Conservation (phyloP, 2,888 invertebrate species). For the Melipona bicolor region DNA sequence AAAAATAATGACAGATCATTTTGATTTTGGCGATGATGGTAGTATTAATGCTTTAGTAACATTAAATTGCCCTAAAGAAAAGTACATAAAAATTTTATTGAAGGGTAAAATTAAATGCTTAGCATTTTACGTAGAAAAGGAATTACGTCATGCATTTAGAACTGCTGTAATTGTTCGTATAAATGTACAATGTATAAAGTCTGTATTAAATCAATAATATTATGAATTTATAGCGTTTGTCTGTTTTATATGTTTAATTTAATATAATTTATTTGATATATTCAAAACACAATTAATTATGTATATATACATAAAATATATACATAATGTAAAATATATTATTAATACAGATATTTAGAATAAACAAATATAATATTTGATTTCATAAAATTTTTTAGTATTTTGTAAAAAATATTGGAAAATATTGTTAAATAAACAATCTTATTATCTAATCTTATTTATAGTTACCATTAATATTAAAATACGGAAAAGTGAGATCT, state of each 20-base stretch:
- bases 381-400: not conserved
- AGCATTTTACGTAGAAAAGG: conserved; percentile 73
- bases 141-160: conserved; percentile 74
- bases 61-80: conserved; percentile 87
- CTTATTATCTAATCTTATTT: conserved; percentile 13
- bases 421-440: not conserved
- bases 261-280: not conserved
- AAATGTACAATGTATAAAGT: not conserved
- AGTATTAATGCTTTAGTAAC: conserved; percentile 86
- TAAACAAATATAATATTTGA: not conserved
- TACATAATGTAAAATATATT: not conserved
- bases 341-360: too few species aligned
- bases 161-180: conserved; percentile 74
- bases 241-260: not conserved
- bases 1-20: conserved; percentile 88
- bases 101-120: conserved; percentile 89
- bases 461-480: conserved; percentile 31
- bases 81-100: conserved; percentile 89
- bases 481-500: conserved; percentile 86
- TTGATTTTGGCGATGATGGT: conserved; percentile 86
- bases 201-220: not conserved
- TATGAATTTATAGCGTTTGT: not conserved
- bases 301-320: not conserved
- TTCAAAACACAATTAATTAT: not conserved
- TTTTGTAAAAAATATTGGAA: not conserved